Evolutionary conservation across 2,113 vertebrate genomes (phyloP).

Genomic region (Peucedramus taeniatus): DNA sequence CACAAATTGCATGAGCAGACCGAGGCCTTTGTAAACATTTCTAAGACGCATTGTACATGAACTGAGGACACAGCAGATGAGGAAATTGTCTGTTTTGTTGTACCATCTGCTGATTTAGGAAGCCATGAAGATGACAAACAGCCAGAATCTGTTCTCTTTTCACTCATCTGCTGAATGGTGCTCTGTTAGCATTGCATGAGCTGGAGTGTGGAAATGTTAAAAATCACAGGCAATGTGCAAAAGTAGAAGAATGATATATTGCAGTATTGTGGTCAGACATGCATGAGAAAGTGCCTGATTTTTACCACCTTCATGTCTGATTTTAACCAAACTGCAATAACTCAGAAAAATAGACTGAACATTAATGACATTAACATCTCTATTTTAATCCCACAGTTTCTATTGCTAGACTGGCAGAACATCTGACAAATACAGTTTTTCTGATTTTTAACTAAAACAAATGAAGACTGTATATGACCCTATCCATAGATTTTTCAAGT

Average conservation of each 20-base stretch:
- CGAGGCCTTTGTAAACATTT: slow-evolving; percentile 6
- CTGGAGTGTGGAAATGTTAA: slow-evolving; percentile 3
- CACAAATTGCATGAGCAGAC: background rate
- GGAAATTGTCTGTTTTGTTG: slow-evolving; percentile 55
- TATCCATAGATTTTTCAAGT: background rate
- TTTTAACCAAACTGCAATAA: background rate
- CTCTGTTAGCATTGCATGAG: background rate
- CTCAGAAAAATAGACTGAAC: background rate
- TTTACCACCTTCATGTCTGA: slow-evolving; percentile 2
- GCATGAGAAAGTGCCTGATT: background rate
- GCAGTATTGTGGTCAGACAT: background rate
- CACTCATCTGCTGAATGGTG: background rate
- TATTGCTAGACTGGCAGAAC: background rate
- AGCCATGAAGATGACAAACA: slow-evolving; percentile 40
- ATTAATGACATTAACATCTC: background rate
- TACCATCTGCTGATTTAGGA: slow-evolving; percentile 57
- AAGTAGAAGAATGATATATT: slow-evolving; percentile 16
- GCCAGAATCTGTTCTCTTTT: slow-evolving; percentile 50
- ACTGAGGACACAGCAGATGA: slow-evolving; percentile 25
- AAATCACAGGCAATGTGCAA: background rate
- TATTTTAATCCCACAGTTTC: background rate
- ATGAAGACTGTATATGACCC: background rate
- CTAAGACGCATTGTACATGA: slow-evolving; percentile 6
- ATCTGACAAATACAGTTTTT: background rate
- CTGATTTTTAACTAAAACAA: background rate